Percentiles rank a stretch among this genome's conserved stretches.
Evolutionary conservation across 1,140 invertebrate species (phyloP).

Genomic region (Heliconius eleuchia): DNA sequence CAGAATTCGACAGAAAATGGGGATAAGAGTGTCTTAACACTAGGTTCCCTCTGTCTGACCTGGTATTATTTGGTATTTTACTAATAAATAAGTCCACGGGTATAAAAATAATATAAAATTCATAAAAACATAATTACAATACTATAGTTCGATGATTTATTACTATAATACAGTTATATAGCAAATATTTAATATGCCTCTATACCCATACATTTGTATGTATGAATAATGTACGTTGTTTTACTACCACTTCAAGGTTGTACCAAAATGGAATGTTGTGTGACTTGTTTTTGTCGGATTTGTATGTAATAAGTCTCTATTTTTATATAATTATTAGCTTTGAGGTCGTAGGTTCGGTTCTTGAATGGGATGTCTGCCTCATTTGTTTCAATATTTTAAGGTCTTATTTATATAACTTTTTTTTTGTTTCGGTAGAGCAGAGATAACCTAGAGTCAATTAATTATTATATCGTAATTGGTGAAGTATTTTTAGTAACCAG

Average conservation of each 20-base stretch:
- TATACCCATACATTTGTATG: not conserved
- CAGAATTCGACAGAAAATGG: too few relatives aligned
- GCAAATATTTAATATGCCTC: constrained; percentile 17
- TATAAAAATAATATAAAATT: not conserved
- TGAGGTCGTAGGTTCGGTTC: not conserved
- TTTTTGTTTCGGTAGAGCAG: too few relatives aligned
- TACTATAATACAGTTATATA: constrained; percentile 30
- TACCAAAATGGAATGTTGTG: constrained; percentile 41
- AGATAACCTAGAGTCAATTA: too few relatives aligned
- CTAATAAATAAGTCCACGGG: not conserved
- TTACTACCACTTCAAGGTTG: constrained; percentile 41
- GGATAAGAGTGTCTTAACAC: too few relatives aligned
- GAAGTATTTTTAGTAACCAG: too few relatives aligned
- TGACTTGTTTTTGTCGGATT: constrained; percentile 36
- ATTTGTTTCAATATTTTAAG: not conserved
- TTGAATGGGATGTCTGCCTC: not conserved
- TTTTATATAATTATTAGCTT: constrained; percentile 26
- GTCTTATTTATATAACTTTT: too few relatives aligned
- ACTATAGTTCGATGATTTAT: constrained; percentile 30
- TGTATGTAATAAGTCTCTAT: constrained; percentile 15
- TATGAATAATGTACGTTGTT: constrained; percentile 28
- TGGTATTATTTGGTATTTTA: not conserved
- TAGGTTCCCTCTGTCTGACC: too few relatives aligned
- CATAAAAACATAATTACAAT: not conserved
- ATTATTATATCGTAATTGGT: too few relatives aligned